Evolutionary conservation across 2,113 vertebrate species (phyloP), one percentile per base, ranked within the genome.

Genomic region (Pholis gunnellus): DNA sequence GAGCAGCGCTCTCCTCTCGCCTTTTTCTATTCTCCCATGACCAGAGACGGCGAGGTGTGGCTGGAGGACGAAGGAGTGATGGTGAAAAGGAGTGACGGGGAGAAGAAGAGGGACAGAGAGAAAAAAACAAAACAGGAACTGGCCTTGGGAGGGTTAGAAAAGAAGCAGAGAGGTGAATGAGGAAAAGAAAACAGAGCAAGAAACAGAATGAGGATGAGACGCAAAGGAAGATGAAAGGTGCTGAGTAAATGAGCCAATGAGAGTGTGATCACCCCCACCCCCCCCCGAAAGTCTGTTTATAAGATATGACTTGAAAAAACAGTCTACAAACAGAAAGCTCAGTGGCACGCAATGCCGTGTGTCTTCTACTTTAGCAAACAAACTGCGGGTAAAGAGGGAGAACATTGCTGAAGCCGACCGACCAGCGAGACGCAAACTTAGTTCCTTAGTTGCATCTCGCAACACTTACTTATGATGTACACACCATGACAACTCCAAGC

Each of bases 41-140:
- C 27, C 81, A 34, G 38, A 89, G 75, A 89, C 54, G 73, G 86
- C 87, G 87, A 87, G 87, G 86, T 69, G 89, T 79, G 82, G 82
- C 84, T 72, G 63, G 71, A 85, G 78, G 79, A 84, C 66, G 82
- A 48, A 42, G 64, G 78, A 80, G 67, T 76, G 86, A 91, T 83
- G 89, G 83, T 70, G 73, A 86, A 68, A 76, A 69, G 78, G 82
- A 87, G 76, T 73, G 74, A 89, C 31, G 3, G 57, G 65, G 50
- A 59, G 74, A 81, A 65, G 77, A 85, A 78, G 75, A 44, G 64
- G 70, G 70, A 81, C 61, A 38, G 75, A 82, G 72, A 9, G n/a
- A 25, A 20, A 18, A 2, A 50, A 42, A 73, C n/a, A 78, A 86
- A 82, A 85, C 63, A 89, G 31, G 81, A 80, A 79, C 85, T 64